phyloP scores from a whole-genome alignment of 2,888 invertebrate species.

The Leptarthrus brevirostris region DNA sequence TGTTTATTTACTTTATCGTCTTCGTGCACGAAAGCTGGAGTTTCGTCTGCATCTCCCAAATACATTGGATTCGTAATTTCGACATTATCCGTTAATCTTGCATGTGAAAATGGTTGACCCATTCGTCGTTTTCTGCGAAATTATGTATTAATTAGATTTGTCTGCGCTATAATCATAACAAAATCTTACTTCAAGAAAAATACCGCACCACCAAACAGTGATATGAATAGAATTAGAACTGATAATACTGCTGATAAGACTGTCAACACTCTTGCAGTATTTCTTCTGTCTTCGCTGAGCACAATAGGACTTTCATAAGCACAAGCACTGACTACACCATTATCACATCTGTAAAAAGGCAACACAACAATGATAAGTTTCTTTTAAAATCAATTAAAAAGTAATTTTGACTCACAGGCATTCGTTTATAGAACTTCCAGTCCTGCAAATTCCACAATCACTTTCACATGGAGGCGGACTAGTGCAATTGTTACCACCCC shows the following conservation, averaged over 20 bases:
- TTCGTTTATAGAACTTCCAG: conserved; percentile 66
- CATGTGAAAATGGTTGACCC: conserved; percentile 79
- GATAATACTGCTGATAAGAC: conserved; percentile 62
- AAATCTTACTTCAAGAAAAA: conserved; percentile 67
- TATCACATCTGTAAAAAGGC: conserved; percentile 59
- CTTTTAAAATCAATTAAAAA: neutral
- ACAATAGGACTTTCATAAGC: conserved; percentile 64
- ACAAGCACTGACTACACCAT: conserved; percentile 62
- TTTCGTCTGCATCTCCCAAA: conserved; percentile 78
- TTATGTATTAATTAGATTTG: too few species aligned
- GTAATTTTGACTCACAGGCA: conserved; percentile 60
- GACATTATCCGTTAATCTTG: conserved; percentile 84
- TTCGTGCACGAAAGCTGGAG: conserved; percentile 70
- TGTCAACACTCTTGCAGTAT: conserved; percentile 60
- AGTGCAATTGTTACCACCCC: conserved; percentile 72
- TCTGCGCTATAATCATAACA: neutral
- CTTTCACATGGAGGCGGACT: conserved; percentile 65
- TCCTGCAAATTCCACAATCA: conserved; percentile 63
- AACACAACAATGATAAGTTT: conserved; percentile 37
- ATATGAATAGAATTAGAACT: conserved; percentile 60
- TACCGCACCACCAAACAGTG: conserved; percentile 62
- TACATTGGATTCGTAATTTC: conserved; percentile 90
- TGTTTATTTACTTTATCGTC: conserved; percentile 71
- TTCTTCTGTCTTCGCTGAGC: conserved; percentile 59
- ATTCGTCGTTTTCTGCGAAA: conserved; percentile 68